Percentiles rank a stretch among this genome's conserved stretches.
These are phyloP conservation scores for Trissolcus brochymenae DNA, from an alignment of 2,888 invertebrate species.

Conservation along the genomic window DNA sequence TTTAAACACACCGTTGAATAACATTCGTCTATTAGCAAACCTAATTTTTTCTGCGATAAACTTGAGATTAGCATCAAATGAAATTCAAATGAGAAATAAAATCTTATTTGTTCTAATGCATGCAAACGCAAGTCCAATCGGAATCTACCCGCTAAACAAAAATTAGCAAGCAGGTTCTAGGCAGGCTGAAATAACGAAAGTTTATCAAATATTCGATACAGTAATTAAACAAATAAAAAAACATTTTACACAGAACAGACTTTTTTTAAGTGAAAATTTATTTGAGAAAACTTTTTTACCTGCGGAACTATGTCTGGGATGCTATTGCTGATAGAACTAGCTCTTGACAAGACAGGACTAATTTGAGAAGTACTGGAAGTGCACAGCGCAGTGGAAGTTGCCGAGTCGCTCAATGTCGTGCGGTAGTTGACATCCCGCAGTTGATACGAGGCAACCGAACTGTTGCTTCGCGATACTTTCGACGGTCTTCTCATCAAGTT, in stretches of 20 bases:
- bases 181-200: conserved; percentile 68
- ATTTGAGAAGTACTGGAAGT: conserved; percentile 73
- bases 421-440: conserved; percentile 72
- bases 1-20: neutral
- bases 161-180: conserved; percentile 68
- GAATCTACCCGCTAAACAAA: conserved; percentile 69
- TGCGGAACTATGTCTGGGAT: conserved; percentile 71
- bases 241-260: neutral
- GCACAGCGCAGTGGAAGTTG: conserved; percentile 68
- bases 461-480: conserved; percentile 72
- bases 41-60: neutral
- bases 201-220: conserved; percentile 8
- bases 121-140: conserved; percentile 59
- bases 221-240: neutral
- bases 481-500: conserved; percentile 68
- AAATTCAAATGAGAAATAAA: conserved; percentile 4
- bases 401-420: conserved; percentile 61
- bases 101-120: no score
- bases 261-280: neutral
- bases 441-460: conserved; percentile 72
- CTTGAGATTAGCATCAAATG: conserved; percentile 4
- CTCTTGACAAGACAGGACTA: conserved; percentile 72
- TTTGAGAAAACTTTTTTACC: conserved; percentile 41
- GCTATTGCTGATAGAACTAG: conserved; percentile 70
- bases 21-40: neutral